Base-by-base conservation (phyloP, 2,113 vertebrate species). In the Mesitornis unicolor region DNA sequence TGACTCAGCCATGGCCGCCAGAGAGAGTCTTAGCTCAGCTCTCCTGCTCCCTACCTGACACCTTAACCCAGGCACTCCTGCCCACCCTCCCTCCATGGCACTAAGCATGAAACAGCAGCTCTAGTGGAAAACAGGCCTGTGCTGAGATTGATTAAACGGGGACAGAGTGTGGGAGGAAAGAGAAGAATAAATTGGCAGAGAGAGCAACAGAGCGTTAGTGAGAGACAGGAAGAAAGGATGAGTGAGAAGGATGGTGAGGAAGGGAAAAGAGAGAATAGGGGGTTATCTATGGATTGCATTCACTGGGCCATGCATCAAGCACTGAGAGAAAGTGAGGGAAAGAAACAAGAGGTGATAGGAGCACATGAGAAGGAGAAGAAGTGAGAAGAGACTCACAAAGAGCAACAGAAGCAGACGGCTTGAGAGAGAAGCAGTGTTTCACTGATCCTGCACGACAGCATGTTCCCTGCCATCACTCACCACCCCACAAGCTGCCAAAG, bases 91-190 rank as follows among this genome's bases (percentile, higher is more conserved):
- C 25, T 80, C 57, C 71, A 57, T 9, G 9, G 51, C 73, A 80
- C 45, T 64, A 70, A 90, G 85, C 25, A 48, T 76, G 86, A 93
- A 94, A 93, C 83, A 89, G 76, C 77, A 90, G 78, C 81, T 84
- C 33, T 81, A 42, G 64, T 53, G 71, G 57, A 91, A 96, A 96
- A 90, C 75, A 91, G 85, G 92, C 81, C 75, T 88, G 21, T 60
- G 77, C 68, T 93, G 61, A 96, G 95, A 94, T 83, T 96, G 95
- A 95, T 92, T 94, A 94, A 96, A 96, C 38, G 13, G 89, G 96
- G 92, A 93, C 90, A 94, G 90, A 88, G 85, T 86, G 94, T 96
- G 87, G 90, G 94, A 96, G 90, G 90, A 93, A 87, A 94, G 84
- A 94, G 84, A 89, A 78, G 89, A 94, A 89, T 91, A 94, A 95